Conservation (phyloP, 2,113 vertebrate genomes). For the Probosciger aterrimus region DNA sequence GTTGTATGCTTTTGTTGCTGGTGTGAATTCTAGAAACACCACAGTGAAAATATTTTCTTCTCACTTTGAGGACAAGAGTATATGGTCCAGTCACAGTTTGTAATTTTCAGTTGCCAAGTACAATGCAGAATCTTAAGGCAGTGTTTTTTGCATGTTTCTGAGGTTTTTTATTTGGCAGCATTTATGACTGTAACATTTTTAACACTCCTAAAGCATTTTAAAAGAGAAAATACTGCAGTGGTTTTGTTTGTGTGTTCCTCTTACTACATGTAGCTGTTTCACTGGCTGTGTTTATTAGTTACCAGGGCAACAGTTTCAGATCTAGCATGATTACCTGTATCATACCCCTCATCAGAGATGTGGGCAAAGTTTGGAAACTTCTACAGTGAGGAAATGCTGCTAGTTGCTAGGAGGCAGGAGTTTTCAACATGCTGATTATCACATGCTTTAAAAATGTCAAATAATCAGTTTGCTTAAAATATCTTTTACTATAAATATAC, state of each 20-base stretch:
- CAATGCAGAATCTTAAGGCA: background rate
- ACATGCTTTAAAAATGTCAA: background rate
- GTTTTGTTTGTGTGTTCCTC: background rate
- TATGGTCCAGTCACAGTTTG: background rate
- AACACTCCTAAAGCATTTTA: background rate
- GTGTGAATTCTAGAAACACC: background rate
- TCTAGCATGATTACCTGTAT: slow-evolving; percentile 35
- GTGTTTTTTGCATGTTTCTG: background rate
- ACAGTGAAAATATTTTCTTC: background rate
- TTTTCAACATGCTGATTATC: slow-evolving; percentile 11
- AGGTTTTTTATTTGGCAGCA: background rate
- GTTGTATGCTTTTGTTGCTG: background rate
- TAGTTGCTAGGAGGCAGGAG: slow-evolving; percentile 7
- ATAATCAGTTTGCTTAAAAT: background rate
- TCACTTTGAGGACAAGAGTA: background rate
- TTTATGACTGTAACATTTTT: background rate
- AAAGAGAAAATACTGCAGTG: background rate
- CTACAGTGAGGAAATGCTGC: background rate
- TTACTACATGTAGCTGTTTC: background rate
- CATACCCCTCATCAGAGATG: slow-evolving; percentile 1
- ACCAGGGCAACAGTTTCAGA: slow-evolving; percentile 20
- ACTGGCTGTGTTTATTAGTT: background rate
- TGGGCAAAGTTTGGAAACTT: slow-evolving; percentile 39
- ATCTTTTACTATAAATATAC: background rate
- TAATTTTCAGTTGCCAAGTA: background rate